A percentile compares a stretch with the other conserved stretches of the same genome.
phyloP scores from a whole-genome alignment of 2,888 invertebrate genomes.

The Apamea epomidion region DNA sequence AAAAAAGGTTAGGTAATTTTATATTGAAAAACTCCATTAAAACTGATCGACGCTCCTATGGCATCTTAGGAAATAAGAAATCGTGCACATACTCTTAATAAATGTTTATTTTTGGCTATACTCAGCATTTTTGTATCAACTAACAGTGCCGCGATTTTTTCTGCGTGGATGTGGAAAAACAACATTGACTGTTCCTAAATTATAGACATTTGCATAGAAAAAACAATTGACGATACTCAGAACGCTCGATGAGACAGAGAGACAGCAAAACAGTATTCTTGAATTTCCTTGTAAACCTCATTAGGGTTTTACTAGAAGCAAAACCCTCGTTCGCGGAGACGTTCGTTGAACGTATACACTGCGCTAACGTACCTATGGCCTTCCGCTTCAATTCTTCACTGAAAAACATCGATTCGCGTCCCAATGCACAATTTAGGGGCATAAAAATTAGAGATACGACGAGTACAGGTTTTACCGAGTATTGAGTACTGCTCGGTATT shows the following conservation, averaged over 20 bases:
- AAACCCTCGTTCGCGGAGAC: not conserved
- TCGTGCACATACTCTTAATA: not conserved
- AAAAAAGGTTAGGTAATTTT: not conserved
- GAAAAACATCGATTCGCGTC: no score
- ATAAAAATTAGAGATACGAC: no score
- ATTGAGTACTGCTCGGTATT: no score
- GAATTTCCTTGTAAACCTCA: not conserved
- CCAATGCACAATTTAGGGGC: not conserved
- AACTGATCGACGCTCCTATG: not conserved
- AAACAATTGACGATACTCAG: not conserved
- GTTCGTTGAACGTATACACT: not conserved
- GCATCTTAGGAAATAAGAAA: not conserved
- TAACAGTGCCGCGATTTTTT: not conserved
- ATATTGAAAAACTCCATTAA: not conserved
- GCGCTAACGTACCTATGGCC: not conserved
- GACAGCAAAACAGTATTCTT: not conserved
- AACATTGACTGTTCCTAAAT: not conserved
- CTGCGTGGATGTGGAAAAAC: not conserved
- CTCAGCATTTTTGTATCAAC: conserved; percentile 9
- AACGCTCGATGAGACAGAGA: not conserved
- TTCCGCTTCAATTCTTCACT: no score
- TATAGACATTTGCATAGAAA: conserved; percentile 8
- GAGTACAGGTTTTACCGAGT: no score
- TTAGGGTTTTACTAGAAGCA: not conserved
- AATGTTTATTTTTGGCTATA: not conserved